Base-by-base conservation (phyloP, 92 coral and sea anemone species). In the Montipora capitata region DNA sequence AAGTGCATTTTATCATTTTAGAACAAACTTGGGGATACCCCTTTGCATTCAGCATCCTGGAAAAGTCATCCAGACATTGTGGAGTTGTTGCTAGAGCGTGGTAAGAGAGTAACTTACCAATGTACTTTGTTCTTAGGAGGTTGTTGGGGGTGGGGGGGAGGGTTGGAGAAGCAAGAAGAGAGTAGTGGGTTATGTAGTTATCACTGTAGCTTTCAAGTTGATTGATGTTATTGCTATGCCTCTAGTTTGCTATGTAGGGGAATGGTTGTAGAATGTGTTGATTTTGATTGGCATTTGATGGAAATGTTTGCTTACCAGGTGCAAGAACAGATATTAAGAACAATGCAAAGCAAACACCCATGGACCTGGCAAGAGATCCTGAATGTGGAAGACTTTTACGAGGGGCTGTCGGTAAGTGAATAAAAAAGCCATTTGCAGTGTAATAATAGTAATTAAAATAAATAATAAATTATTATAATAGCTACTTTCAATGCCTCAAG, bases 11-110 rank as follows among this genome's bases (percentile, higher is more conserved):
- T 51, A 61, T 9, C 9, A 61, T 67, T 66, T 6, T 77, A 96
- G 98, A 96, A 96, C 90, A 96, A 96, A 86, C 92, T 96, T 43
- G 99, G 99, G 35, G 99, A 96, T 79, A 96, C 99, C 9, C 94
- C 99, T 7, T 83, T 96, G 40, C 99, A 96, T 88, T 93, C 99
- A 71, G 99, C 99, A 15, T 88, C 99, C 20, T 96, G 99, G 99
- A 96, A 96, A 52, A 78, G 96, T 48, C 96, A 96, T 85, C 93
- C 99, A 79, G 96, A 93, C 70, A 93, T 96, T 27, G 98, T 96
- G 38, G 95, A 96, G 89, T 62, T 93, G 67, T 93, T 96, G 14
- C 73, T 96, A 27, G 96, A 93, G 44, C 90, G 86, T 89, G 99
- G 99, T 95, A 89, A 78, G 61, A 20, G 45, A 14, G 11, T 14